phyloP scores from a whole-genome alignment of 2,797 vertebrate species.

The Phylloscopus collybita region DNA sequence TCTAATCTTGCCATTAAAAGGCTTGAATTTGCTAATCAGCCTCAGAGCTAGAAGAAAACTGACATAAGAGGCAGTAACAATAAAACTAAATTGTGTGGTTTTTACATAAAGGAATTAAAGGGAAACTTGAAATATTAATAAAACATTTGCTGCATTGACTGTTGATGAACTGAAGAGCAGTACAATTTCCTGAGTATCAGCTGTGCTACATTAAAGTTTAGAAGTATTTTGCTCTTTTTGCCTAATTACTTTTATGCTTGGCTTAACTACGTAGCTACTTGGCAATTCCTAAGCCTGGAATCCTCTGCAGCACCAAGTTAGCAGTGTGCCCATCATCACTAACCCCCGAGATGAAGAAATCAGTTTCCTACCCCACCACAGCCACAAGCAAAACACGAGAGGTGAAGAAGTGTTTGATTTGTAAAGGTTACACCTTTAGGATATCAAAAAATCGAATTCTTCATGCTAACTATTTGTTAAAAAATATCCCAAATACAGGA shows the following conservation, averaged over 20 bases:
- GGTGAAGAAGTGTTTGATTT: neutral
- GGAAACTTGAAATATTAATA: constrained; percentile 66
- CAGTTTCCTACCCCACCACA: neutral
- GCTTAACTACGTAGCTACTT: constrained; percentile 11
- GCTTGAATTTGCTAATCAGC: constrained; percentile 27
- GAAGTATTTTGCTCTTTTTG: neutral
- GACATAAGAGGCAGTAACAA: constrained; percentile 15
- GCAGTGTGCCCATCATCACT: neutral
- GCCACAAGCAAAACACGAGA: neutral
- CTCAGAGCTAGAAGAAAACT: constrained; percentile 36
- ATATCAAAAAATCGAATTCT: neutral
- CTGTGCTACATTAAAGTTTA: constrained; percentile 40
- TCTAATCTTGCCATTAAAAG: constrained; percentile 31
- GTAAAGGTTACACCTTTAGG: neutral
- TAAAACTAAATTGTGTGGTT: constrained; percentile 30
- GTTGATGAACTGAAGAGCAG: constrained; percentile 55
- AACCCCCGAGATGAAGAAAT: neutral
- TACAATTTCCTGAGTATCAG: constrained; percentile 25
- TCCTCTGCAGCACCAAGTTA: neutral
- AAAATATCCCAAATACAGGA: neutral
- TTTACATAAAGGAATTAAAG: constrained; percentile 32
- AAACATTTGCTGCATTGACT: constrained; percentile 49
- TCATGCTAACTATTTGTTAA: accelerated
- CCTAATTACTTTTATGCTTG: constrained; percentile 48
- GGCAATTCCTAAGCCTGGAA: neutral